These are phyloP conservation scores for Misgurnus anguillicaudatus DNA, from an alignment of 2,113 vertebrate species.

Conservation along the genomic window DNA sequence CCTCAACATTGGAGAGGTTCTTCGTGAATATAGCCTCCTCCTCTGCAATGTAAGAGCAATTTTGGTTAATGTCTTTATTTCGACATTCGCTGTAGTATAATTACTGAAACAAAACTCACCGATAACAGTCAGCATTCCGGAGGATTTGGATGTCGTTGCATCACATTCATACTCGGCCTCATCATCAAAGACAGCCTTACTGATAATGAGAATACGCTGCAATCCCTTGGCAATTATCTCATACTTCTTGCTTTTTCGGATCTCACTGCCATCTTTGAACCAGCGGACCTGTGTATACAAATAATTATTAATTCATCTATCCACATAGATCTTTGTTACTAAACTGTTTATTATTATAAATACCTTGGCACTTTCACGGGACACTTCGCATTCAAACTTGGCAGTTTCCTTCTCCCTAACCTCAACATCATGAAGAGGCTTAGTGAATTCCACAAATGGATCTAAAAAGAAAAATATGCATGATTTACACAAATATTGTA, in stretches of 20 bases:
- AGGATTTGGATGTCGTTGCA: slow-evolving; percentile 86
- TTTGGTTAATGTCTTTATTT: background rate
- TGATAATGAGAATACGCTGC: slow-evolving; percentile 86
- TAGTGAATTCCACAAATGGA: slow-evolving; percentile 89
- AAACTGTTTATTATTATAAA: background rate
- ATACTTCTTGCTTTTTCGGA: slow-evolving; percentile 96
- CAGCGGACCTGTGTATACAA: slow-evolving; percentile 81
- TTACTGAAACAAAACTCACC: slow-evolving; percentile 72
- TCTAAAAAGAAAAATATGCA: slow-evolving; percentile 68
- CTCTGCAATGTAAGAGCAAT: slow-evolving; percentile 75
- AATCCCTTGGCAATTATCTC: slow-evolving; percentile 91
- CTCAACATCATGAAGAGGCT: slow-evolving; percentile 90
- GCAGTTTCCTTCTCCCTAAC: slow-evolving; percentile 93
- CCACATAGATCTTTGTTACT: slow-evolving; percentile 30
- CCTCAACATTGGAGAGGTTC: slow-evolving; percentile 91
- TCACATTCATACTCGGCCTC: slow-evolving; percentile 98
- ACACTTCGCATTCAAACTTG: slow-evolving; percentile 96
- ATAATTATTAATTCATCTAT: slow-evolving; percentile 1
- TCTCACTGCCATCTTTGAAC: slow-evolving; percentile 95
- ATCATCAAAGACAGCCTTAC: slow-evolving; percentile 90
- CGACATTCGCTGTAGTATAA: background rate
- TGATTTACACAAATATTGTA: background rate
- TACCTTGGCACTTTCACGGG: slow-evolving; percentile 91
- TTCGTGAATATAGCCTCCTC: slow-evolving; percentile 95
- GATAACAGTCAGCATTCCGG: slow-evolving; percentile 91